Evolutionary conservation across 2,888 invertebrate species (phyloP).

Genomic region (Phyllotreta striolata): DNA sequence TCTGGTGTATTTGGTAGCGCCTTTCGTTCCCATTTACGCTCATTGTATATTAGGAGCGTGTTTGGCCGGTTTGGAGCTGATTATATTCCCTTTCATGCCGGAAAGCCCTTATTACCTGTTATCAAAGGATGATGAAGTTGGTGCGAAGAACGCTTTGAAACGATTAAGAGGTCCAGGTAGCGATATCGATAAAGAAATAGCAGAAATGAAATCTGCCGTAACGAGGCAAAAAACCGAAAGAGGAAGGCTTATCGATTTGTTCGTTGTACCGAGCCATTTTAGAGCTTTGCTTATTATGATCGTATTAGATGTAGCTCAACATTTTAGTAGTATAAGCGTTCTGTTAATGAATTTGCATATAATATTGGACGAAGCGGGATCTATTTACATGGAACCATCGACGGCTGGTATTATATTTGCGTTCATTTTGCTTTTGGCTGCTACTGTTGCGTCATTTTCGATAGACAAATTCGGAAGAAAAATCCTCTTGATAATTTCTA

Average conservation of each 20-base stretch:
- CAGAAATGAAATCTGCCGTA: conserved; percentile 55
- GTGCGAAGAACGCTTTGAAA: conserved; percentile 52
- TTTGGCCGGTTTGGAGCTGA: conserved; percentile 52
- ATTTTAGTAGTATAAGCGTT: conserved; percentile 58
- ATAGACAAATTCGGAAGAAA: conserved; percentile 58
- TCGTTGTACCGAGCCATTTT: conserved; percentile 55
- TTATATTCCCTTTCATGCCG: conserved; percentile 56
- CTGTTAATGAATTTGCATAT: conserved; percentile 59
- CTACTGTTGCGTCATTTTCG: conserved; percentile 51
- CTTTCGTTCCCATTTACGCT: conserved; percentile 54
- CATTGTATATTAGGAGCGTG: conserved; percentile 55
- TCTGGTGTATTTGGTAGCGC: conserved; percentile 51
- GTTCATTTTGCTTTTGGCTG: conserved; percentile 54
- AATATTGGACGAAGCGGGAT: conserved; percentile 56
- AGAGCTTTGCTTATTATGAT: conserved; percentile 57
- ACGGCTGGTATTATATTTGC: conserved; percentile 57
- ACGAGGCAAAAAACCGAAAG: conserved; percentile 54
- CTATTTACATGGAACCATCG: conserved; percentile 52
- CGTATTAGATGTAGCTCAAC: conserved; percentile 56
- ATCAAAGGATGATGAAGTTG: conserved; percentile 50
- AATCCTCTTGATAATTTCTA: conserved; percentile 52
- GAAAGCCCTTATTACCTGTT: conserved; percentile 58
- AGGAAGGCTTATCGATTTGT: conserved; percentile 55
- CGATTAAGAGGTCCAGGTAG: conserved; percentile 46
- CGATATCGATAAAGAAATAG: conserved; percentile 53